Conservation (phyloP, 1,140 invertebrate species). For the Asbolus verrucosus region DNA sequence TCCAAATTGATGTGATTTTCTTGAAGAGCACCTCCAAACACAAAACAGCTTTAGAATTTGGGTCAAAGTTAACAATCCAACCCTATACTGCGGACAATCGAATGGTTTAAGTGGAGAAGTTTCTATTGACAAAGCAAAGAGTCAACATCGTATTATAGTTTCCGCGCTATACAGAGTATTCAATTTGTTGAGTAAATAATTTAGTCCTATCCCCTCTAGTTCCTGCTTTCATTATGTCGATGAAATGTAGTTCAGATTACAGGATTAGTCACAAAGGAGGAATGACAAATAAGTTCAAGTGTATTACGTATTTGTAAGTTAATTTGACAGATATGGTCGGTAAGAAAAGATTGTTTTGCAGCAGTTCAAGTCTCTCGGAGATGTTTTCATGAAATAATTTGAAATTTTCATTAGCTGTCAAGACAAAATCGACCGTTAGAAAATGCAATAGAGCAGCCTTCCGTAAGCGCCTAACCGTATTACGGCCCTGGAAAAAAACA, state of each 20-base stretch:
- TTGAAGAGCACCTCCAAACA: too few relatives aligned
- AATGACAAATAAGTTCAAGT: neutral
- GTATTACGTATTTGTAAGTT: constrained; percentile 15
- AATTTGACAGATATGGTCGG: constrained; percentile 5
- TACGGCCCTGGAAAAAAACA: neutral
- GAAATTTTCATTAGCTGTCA: too few relatives aligned
- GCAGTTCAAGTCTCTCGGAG: too few relatives aligned
- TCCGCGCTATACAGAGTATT: constrained; percentile 27
- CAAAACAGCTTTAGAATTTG: too few relatives aligned
- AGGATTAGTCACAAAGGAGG: constrained; percentile 17
- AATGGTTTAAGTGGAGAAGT: constrained; percentile 13
- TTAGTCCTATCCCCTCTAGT: constrained; percentile 21
- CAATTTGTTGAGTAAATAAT: constrained; percentile 37
- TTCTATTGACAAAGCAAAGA: constrained; percentile 26
- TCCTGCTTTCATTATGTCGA: constrained; percentile 25
- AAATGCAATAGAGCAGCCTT: too few relatives aligned
- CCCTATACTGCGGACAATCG: constrained; percentile 19
- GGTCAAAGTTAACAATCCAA: constrained; percentile 7
- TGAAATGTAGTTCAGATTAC: constrained; percentile 30
- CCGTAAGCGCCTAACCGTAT: neutral
- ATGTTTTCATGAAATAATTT: too few relatives aligned
- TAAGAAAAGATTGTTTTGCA: neutral
- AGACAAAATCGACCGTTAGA: too few relatives aligned
- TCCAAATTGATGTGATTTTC: too few relatives aligned
- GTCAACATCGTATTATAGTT: constrained; percentile 34